Evolutionary conservation across 2,888 invertebrate species (phyloP), one percentile per base, ranked within the genome.

Genomic region (Bhutanitis thaidina): DNA sequence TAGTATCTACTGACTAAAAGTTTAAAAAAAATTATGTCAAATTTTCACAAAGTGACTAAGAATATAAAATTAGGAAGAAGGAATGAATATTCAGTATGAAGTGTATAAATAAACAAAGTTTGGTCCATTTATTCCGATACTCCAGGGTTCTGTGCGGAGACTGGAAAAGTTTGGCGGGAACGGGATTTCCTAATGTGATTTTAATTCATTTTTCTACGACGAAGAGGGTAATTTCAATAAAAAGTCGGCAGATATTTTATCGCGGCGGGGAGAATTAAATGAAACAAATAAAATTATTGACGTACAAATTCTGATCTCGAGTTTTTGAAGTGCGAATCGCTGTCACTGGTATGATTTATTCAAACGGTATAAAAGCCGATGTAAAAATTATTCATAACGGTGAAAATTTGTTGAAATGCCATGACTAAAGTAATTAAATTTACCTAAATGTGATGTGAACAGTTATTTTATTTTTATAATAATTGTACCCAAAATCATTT

Each of bases 101-200:
- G 79, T 81, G 79, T 83, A 86, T 86, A 87, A 88, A 87, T 86
- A 88, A 86, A 85, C 79, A 75, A 83, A 85, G 84, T 87, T 85
- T 78, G 75, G 80, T 74, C 81, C 86, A 87, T 89, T 89, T 87
- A 86, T 87, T 85, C 81, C 83, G 84, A 89, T 88, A 88, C 86
- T 87, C 79, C 77, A 79, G 75, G 76, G 78, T 78, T 79, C 74
- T 68, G 81, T 69, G 79, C 80, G 7, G 76, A 79, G 80, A 77
- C 82, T 83, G 84, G 83, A 78, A 84, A 89, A 88, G 84, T 86
- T 85, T 76, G 83, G 75, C 77, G 81, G 79, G 69, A 79, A 80
- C 83, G 79, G 85, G 81, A 88, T 87, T 87, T 81, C 85, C 85
- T 88, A 88, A 89, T 89, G 88, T 80, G 86, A 86, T 86, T 88